phyloP scores from a whole-genome alignment of 1,140 invertebrate species.

The Hirudo medicinalis region DNA sequence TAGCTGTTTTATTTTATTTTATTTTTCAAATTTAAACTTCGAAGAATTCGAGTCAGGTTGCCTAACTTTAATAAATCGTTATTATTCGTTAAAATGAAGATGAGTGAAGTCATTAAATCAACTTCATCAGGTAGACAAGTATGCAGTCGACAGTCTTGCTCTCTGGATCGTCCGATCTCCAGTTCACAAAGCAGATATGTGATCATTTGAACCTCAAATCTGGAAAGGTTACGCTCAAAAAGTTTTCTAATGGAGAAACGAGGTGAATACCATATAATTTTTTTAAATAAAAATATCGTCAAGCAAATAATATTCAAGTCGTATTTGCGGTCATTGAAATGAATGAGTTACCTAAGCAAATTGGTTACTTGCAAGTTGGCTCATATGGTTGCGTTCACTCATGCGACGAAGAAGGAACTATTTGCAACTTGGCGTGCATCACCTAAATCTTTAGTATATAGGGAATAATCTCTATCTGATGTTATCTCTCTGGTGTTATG shows the following conservation, averaged over 20 bases:
- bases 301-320: neutral
- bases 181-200: conserved; percentile 81
- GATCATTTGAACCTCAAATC: conserved; percentile 85
- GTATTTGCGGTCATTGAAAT: neutral
- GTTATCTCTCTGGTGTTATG: neutral
- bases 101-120: too few species aligned
- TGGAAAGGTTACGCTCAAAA: conserved; percentile 89
- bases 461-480: neutral
- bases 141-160: conserved; percentile 49
- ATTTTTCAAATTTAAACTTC: too few species aligned
- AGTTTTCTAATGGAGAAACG: conserved; percentile 96
- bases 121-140: too few species aligned
- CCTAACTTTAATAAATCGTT: too few species aligned
- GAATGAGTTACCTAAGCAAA: neutral
- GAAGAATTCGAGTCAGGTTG: too few species aligned
- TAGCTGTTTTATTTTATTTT: too few species aligned
- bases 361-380: neutral
- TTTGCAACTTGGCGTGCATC: too few species aligned
- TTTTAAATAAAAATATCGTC: neutral
- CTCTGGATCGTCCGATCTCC: conserved; percentile 86
- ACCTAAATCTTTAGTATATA: too few species aligned
- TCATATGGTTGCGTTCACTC: neutral
- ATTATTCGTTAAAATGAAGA: too few species aligned
- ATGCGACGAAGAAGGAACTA: neutral
- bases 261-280: conserved; percentile 53